phyloP scores from a whole-genome alignment of 2,113 vertebrate species.

The Rhinoptilus africanus region DNA sequence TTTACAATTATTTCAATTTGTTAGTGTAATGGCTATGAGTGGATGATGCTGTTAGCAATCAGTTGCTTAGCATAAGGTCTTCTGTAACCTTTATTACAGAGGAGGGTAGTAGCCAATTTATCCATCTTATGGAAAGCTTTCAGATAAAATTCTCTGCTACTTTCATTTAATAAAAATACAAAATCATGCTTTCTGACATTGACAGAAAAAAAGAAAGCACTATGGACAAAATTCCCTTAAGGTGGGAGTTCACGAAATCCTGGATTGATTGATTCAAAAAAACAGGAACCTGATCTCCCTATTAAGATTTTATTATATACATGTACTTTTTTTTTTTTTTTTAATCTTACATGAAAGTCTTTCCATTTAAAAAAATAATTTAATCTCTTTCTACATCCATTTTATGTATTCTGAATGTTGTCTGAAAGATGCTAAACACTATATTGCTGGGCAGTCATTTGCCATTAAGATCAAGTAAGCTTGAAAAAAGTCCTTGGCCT shows the following conservation, averaged over 20 bases:
- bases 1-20: background rate
- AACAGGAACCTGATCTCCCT: background rate
- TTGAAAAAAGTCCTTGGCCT: background rate
- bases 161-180: background rate
- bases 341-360: background rate
- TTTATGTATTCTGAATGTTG: background rate
- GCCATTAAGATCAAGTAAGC: background rate
- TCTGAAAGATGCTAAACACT: background rate
- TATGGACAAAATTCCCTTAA: background rate
- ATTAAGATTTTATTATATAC: background rate
- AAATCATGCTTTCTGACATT: background rate
- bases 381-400: background rate
- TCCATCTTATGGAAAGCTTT: background rate
- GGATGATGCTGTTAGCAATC: background rate
- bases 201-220: background rate
- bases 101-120: background rate
- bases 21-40: background rate
- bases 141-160: background rate
- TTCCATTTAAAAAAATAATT: background rate
- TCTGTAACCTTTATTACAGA: background rate
- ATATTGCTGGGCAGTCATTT: background rate
- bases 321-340: background rate
- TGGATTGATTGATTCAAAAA: background rate
- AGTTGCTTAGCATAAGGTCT: background rate
- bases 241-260: background rate